Conservation (phyloP, 2,797 vertebrate genomes). For the Spheniscus humboldti region DNA sequence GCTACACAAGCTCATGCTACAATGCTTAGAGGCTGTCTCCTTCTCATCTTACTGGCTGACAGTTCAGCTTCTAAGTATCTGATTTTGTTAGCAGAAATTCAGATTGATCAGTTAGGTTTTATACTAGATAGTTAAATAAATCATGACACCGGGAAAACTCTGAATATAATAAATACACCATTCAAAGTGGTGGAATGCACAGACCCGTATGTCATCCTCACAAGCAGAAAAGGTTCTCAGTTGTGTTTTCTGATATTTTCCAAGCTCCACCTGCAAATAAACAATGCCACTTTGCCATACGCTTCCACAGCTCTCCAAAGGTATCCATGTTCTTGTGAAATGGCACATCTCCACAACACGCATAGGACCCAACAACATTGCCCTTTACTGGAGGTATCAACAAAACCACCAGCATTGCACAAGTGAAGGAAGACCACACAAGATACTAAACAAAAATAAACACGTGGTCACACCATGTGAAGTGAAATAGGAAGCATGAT, state of each 20-base stretch:
- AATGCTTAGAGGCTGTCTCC: not conserved
- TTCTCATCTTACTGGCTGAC: not conserved
- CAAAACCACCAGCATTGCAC: not conserved
- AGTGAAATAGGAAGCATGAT: not conserved
- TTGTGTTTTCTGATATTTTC: not conserved
- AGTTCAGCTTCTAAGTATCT: not conserved
- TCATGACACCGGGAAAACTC: not conserved
- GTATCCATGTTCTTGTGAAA: not conserved
- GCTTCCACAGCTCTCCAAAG: not conserved
- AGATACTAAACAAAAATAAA: not conserved
- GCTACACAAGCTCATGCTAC: not conserved
- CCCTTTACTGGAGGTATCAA: not conserved
- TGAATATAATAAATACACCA: not conserved
- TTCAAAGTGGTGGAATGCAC: not conserved
- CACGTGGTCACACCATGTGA: not conserved
- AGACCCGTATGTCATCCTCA: not conserved
- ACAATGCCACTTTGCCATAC: not conserved
- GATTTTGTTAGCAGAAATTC: not conserved
- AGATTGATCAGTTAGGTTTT: not conserved
- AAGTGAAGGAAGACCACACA: not conserved
- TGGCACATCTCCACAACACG: fast-evolving
- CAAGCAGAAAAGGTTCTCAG: not conserved
- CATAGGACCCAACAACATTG: not conserved
- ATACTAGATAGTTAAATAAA: not conserved
- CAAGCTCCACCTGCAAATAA: not conserved